Percentiles rank a stretch among this genome's conserved stretches.
Conservation (phyloP, 2,888 invertebrate species). For the Lissocephala sabroskyi region DNA sequence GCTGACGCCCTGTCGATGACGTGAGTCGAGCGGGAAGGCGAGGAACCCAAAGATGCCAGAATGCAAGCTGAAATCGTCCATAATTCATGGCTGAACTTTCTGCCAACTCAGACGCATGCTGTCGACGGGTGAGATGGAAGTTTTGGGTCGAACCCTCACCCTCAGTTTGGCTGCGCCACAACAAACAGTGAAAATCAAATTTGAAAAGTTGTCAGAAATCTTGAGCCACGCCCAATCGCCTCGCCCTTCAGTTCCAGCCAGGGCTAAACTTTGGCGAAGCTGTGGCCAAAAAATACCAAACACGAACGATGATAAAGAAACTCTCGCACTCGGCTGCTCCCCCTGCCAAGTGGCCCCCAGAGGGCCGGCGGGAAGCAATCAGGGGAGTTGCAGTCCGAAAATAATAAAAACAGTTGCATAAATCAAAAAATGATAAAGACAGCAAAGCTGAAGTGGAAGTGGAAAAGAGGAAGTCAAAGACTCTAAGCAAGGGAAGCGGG, state of each 20-base stretch:
- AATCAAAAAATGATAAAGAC: slow-evolving; percentile 55
- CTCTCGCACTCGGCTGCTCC: too few species aligned
- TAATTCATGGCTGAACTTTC: too few species aligned
- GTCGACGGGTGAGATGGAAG: too few species aligned
- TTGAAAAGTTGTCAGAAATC: slow-evolving; percentile 54
- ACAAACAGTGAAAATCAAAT: slow-evolving; percentile 59
- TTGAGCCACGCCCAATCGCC: slow-evolving; percentile 16
- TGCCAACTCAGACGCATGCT: too few species aligned
- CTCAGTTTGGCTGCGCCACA: slow-evolving; percentile 26
- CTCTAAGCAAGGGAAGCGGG: too few species aligned
- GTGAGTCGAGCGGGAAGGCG: too few species aligned
- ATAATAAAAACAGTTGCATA: slow-evolving; percentile 63
- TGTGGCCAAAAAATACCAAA: slow-evolving; percentile 21
- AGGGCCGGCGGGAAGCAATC: slow-evolving; percentile 3
- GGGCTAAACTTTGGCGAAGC: too few species aligned
- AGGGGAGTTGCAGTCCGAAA: slow-evolving; percentile 48
- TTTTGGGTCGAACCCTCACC: background rate
- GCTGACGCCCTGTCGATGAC: too few species aligned
- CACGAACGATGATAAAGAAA: background rate
- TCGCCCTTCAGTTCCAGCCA: slow-evolving; percentile 17
- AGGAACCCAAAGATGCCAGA: too few species aligned
- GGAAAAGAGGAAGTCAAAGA: slow-evolving; percentile 26
- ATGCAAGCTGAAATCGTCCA: too few species aligned
- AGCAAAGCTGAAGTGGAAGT: slow-evolving; percentile 12
- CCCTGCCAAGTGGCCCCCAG: background rate